Evolutionary conservation across 2,797 vertebrate species (phyloP).

Genomic region (Falco cherrug): DNA sequence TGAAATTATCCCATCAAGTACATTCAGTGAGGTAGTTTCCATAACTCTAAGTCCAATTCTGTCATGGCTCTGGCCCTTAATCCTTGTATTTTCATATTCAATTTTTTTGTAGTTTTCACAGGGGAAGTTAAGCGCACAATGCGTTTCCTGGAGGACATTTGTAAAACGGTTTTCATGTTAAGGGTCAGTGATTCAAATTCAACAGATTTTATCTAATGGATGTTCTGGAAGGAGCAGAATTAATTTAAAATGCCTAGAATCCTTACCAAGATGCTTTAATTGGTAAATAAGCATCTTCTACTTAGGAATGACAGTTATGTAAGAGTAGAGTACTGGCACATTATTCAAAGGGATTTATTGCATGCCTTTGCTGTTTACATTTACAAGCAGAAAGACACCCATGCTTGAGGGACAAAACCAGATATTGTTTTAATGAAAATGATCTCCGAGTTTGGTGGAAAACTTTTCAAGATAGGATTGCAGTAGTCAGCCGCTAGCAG

Average conservation of each 20-base stretch:
- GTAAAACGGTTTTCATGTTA: background rate
- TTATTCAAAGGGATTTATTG: background rate
- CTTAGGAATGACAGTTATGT: background rate
- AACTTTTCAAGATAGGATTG: background rate
- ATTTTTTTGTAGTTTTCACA: background rate
- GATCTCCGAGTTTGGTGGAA: background rate
- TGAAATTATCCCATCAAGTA: background rate
- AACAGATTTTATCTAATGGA: background rate
- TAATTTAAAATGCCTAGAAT: slow-evolving; percentile 3
- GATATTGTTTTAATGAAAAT: background rate
- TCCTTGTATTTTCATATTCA: background rate
- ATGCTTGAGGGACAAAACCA: background rate
- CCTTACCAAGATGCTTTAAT: background rate
- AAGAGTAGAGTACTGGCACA: background rate
- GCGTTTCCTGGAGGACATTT: background rate
- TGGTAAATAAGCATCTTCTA: background rate
- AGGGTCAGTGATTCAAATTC: background rate
- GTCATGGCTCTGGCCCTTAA: background rate
- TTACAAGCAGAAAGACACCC: background rate
- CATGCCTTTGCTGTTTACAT: background rate
- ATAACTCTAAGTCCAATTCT: background rate
- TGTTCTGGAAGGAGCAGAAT: background rate
- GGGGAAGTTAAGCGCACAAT: background rate
- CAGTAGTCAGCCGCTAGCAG: background rate
- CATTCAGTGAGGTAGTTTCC: background rate